A percentile compares a stretch with the other conserved stretches of the same genome.
phyloP scores from a whole-genome alignment of 2,888 invertebrate species.

The Tineola bisselliella region DNA sequence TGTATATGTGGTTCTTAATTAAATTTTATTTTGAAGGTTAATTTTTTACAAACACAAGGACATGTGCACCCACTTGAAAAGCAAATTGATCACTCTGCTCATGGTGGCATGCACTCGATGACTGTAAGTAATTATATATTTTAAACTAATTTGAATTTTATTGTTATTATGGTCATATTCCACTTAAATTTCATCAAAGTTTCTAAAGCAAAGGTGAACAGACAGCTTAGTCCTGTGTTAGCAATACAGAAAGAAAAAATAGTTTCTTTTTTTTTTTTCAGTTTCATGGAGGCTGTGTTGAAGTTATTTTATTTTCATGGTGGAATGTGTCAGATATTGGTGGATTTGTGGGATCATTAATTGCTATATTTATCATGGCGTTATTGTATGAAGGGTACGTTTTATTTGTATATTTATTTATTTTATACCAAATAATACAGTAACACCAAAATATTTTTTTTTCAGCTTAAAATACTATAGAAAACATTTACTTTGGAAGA shows the following conservation, averaged over 20 bases:
- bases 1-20: too few relatives aligned
- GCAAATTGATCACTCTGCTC: neutral
- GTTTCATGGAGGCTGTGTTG: constrained; percentile 82
- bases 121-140: constrained; percentile 30
- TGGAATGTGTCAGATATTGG: constrained; percentile 81
- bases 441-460: constrained; percentile 18
- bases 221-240: too few relatives aligned
- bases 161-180: too few relatives aligned
- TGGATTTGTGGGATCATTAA: constrained; percentile 88
- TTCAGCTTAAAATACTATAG: constrained; percentile 73
- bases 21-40: neutral
- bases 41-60: neutral
- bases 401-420: constrained; percentile 57
- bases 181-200: too few relatives aligned
- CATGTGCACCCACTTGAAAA: too few relatives aligned
- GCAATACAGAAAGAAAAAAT: too few relatives aligned
- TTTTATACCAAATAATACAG: neutral
- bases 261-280: constrained; percentile 46
- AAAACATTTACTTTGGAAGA: constrained; percentile 87
- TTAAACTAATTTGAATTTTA: too few relatives aligned
- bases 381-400: constrained; percentile 94
- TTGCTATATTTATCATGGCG: constrained; percentile 91
- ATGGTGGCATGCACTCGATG: constrained; percentile 34
- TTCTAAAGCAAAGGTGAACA: too few relatives aligned
- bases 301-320: constrained; percentile 82